These are phyloP conservation scores for Triplophysa tibetana DNA, from an alignment of 2,113 vertebrate species.

Conservation along the genomic window DNA sequence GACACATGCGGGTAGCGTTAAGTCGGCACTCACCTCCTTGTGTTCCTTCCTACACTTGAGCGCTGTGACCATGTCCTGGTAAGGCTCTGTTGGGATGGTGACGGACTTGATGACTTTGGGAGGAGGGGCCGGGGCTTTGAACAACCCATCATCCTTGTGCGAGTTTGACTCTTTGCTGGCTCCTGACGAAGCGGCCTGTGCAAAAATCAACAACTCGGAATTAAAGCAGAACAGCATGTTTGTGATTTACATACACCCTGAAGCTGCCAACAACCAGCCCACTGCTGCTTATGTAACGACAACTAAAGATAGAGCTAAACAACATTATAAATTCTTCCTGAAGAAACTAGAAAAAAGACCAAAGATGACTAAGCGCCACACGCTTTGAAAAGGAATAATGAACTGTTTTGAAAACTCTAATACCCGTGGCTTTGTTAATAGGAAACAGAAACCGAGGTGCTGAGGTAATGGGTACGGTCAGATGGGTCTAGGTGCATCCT, in stretches of 20 bases:
- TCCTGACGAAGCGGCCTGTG: slow-evolving; percentile 80
- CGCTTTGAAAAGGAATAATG: slow-evolving; percentile 2
- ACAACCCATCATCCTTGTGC: slow-evolving; percentile 90
- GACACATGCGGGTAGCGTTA: background rate
- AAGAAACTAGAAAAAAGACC: background rate
- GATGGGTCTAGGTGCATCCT: background rate
- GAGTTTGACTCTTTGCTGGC: slow-evolving; percentile 81
- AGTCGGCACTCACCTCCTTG: slow-evolving; percentile 86
- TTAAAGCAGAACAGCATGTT: slow-evolving; percentile 1
- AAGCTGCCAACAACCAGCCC: slow-evolving; percentile 22
- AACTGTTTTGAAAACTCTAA: slow-evolving; percentile 11
- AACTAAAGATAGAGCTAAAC: background rate
- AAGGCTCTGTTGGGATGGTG: slow-evolving; percentile 89
- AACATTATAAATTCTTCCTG: background rate
- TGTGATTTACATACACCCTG: slow-evolving; percentile 21
- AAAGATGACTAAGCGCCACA: background rate
- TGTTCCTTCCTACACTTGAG: slow-evolving; percentile 98
- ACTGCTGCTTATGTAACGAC: slow-evolving; percentile 7
- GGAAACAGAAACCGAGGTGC: background rate
- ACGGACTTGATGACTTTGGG: slow-evolving; percentile 96
- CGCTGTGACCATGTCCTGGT: slow-evolving; percentile 94
- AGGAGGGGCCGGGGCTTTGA: slow-evolving; percentile 94
- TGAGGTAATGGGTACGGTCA: background rate
- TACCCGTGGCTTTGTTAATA: background rate
- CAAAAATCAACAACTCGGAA: background rate